Base-by-base conservation (phyloP, 2,113 vertebrate species). In the Catharus bicknelli region DNA sequence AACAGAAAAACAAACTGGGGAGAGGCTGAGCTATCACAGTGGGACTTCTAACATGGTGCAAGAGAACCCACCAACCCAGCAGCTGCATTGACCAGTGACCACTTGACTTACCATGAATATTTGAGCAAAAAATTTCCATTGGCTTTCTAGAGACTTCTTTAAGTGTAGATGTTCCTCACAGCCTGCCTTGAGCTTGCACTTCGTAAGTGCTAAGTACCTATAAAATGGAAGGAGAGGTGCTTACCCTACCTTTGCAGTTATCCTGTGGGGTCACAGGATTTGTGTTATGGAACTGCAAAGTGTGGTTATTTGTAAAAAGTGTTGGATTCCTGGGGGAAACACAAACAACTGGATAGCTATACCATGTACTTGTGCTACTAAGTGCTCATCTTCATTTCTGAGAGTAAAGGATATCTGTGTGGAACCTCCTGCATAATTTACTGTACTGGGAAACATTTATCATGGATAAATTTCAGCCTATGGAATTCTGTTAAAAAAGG, bases 271-370 rank as follows among this genome's bases (percentile, higher is more conserved):
- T 78, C 75, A 83, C 61, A 58, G 84, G 34, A 86, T 59, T 51
- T 57, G 18, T 61, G 29, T n/a, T 74, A 74, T 16, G 29, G 72
- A 85, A 80, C 57, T 92, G 75, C 26, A 75, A 90, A 89, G 64
- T 57, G 29, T 30, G 88, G 58, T 70, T 88, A 72, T 83, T 90
- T 83, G 90, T 68, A 82, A 76, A 50, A 88, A 83, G 50, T 68
- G 80, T 18, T 82, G 53, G 83, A 79, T 77, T 83, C 72, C 82
- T 55, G 25, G 25, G 32, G 86, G 22, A 87, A 94, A 83, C 76
- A 66, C 57, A 68, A 95, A 81, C 43, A 91, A 76, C n/a, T 85
- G 81, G 67, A 80, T 48, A 42, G 50, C 72, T 86, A 27, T 40
- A 83, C 21, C 19, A 48, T 5, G 13, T 73, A 64, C 58, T 90